These are phyloP conservation scores for Thalassarche chlororhynchos DNA, from an alignment of 2,113 vertebrate genomes.

Conservation along the genomic window DNA sequence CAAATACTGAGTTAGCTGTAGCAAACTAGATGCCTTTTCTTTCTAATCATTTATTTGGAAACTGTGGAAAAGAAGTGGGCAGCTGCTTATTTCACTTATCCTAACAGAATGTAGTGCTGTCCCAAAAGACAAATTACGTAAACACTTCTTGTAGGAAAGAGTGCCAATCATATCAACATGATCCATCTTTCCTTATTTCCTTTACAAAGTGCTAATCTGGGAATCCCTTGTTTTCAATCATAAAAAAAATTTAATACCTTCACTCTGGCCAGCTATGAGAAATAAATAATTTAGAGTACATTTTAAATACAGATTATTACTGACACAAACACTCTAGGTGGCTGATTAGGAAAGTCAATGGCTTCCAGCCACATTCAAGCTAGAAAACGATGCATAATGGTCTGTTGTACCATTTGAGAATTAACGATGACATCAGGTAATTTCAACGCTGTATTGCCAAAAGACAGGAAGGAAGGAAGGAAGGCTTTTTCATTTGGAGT, in stretches of 20 bases:
- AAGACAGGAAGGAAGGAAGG: conserved; percentile 48
- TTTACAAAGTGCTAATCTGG: background rate
- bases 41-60: conserved; percentile 4
- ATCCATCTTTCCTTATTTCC: background rate
- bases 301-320: conserved; percentile 40
- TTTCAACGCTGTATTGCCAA: background rate
- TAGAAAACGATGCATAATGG: background rate
- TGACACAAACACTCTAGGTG: conserved; percentile 40
- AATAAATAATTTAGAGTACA: conserved; percentile 6
- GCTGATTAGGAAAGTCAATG: conserved; percentile 50
- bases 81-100: background rate
- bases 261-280: background rate
- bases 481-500: background rate
- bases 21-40: background rate
- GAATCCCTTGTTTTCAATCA: background rate
- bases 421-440: conserved; percentile 45
- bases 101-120: background rate
- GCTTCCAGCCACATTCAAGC: conserved; percentile 36
- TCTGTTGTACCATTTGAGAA: conserved; percentile 32
- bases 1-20: background rate
- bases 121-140: background rate
- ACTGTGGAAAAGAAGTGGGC: background rate
- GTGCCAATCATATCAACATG: background rate
- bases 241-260: background rate
- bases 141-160: background rate